Base-by-base conservation (phyloP, 2,888 invertebrate genomes). In the Heliconius sara region DNA sequence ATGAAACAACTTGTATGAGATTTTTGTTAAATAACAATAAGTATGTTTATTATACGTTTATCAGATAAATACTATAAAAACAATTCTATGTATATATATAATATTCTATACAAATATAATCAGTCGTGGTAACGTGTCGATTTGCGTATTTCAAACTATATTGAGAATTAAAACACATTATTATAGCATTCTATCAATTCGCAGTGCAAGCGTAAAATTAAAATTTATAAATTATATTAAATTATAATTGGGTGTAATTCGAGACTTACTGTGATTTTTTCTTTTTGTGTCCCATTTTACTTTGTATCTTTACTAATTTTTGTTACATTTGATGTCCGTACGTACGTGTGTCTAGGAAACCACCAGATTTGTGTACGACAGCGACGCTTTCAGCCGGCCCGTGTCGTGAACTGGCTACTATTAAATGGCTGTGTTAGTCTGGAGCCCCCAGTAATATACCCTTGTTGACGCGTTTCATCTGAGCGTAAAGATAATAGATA, bases 211-310 rank as follows among this genome's bases (percentile, higher is more conserved):
- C 68, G 12, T 68, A n/a, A 57, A 34, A 57, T 73, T 5, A 52
- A 22, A 22, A 5, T n/a, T 0, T 3, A 25, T 22, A 43, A 30
- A 47, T 47, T 25, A 47, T 6, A 70, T 47, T 70, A 25, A 70
- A 43, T 70, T 25, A 25, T 7, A 25, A 43, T 19, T 30, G 30
- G 9, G 25, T 30, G 57, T 73, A 43, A 34, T 76, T 13, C 63
- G n/a, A 63, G 60, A 79, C 84, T 84, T 79, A 84, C 84, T 77
- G 67, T 27, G 80, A 47, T 27, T 79, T 77, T 79, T 84, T 84
- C 78, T 83, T 84, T 80, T 81, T 83, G 5, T 83, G 78, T 65
- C 75, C 84, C 84, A 84, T 84, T 57, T 52, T 73, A 25, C 16
- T 25, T 66, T n/a, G 39, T 65, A 30, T 66, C 9, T 52, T 13